Conservation (phyloP, 1,140 invertebrate species). For the Drosophila nigrodunni region DNA sequence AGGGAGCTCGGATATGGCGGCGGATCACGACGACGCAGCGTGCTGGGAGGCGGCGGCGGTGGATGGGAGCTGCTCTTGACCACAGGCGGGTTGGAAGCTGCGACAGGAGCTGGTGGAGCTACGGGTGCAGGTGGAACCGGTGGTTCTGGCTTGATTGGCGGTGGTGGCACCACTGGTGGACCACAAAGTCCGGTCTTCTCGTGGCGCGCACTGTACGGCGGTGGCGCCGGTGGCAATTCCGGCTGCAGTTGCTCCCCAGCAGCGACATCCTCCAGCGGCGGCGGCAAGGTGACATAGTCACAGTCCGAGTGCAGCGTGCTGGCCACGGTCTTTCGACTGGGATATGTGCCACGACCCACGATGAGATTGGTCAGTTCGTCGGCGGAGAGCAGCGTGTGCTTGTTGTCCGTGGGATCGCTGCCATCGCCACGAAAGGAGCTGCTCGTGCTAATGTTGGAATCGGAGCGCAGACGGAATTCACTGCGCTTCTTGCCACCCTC, state of each 20-base stretch:
- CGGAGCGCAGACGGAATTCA: conserved; percentile 88
- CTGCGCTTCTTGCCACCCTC: conserved; percentile 48
- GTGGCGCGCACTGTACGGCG: conserved; percentile 85
- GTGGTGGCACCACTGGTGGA: conserved; percentile 56
- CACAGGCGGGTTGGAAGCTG: not conserved
- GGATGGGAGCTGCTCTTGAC: conserved; percentile 1
- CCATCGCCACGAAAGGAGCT: conserved; percentile 93
- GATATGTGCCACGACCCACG: conserved; percentile 90
- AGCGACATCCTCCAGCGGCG: conserved; percentile 87
- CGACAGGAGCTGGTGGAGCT: not conserved
- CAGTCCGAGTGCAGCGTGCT: conserved; percentile 94
- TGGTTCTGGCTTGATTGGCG: conserved; percentile 41
- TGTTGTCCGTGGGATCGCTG: conserved; percentile 92
- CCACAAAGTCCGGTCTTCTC: conserved; percentile 82
- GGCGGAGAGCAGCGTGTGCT: conserved; percentile 90
- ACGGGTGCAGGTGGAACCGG: conserved; percentile 27
- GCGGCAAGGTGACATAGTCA: conserved; percentile 93
- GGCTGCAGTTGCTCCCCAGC: conserved; percentile 83
- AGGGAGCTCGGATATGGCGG: conserved; percentile 86
- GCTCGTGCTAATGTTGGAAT: conserved; percentile 90
- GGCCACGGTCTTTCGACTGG: conserved; percentile 91
- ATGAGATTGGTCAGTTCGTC: conserved; percentile 93
- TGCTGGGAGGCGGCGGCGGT: conserved; percentile 27
- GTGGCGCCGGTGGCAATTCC: conserved; percentile 84
- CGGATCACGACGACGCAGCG: conserved; percentile 84